Percentiles rank a stretch among this genome's conserved stretches.
These are phyloP conservation scores for Albula glossodonta DNA, from an alignment of 2,113 vertebrate genomes.

Conservation along the genomic window DNA sequence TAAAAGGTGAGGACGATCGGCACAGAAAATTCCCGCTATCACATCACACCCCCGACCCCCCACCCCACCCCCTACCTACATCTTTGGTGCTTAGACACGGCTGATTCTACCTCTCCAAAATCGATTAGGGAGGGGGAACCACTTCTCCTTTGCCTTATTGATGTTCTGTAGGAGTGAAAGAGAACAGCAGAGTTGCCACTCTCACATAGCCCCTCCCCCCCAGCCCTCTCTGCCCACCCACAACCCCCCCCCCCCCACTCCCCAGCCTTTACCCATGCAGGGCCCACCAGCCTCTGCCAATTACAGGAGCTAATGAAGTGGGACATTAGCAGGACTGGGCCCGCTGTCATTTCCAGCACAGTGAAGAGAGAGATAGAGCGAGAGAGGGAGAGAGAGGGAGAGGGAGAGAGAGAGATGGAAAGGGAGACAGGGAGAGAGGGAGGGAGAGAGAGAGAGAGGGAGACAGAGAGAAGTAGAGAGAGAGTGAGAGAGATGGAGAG, in stretches of 20 bases:
- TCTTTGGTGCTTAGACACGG: no score
- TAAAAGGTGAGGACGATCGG: not conserved
- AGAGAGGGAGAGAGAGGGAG: not conserved
- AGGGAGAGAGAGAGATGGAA: no score
- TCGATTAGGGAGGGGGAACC: no score
- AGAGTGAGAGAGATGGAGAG: no score
- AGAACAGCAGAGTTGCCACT: not conserved
- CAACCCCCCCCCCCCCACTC: not conserved
- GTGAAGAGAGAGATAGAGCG: not conserved
- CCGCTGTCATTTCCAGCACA: not conserved
- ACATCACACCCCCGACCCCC: not conserved
- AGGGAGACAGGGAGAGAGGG: no score
- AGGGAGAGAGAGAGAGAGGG: no score
- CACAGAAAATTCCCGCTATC: not conserved
- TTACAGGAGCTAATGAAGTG: conserved; percentile 6
- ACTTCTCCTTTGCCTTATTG: not conserved
- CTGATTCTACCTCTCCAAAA: not conserved
- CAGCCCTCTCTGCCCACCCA: not conserved
- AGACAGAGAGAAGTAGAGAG: no score
- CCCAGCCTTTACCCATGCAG: not conserved
- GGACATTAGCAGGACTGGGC: not conserved
- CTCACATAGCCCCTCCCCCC: not conserved
- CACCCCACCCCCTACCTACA: not conserved
- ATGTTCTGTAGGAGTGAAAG: not conserved
- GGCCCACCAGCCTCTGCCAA: not conserved